These are phyloP conservation scores for Patagioenas fasciata DNA, from an alignment of 2,113 vertebrate genomes.

Conservation along the genomic window DNA sequence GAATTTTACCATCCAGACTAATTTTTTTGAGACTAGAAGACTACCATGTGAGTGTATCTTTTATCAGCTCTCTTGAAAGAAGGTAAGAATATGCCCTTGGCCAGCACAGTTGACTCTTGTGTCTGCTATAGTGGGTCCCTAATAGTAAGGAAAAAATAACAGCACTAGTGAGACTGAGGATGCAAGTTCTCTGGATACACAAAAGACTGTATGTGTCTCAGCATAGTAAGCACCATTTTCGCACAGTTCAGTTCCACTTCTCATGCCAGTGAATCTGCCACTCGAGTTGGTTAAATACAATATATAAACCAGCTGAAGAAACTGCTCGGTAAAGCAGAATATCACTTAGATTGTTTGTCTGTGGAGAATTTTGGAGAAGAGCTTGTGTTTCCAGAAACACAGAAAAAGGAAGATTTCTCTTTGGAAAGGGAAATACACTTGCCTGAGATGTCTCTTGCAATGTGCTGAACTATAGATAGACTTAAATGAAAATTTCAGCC, in stretches of 20 bases:
- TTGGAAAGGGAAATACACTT: background rate
- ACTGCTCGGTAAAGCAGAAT: background rate
- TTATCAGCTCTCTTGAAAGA: background rate
- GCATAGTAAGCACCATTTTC: background rate
- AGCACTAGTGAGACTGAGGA: background rate
- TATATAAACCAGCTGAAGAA: background rate
- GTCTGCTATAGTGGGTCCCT: background rate
- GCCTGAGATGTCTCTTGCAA: background rate
- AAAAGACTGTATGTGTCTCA: background rate
- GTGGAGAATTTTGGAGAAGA: background rate
- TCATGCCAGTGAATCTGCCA: background rate
- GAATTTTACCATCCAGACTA: background rate
- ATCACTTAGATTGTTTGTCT: accelerated
- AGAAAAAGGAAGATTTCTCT: background rate
- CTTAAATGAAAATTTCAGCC: background rate
- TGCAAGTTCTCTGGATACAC: background rate
- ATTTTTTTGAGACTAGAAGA: background rate
- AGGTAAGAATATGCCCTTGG: background rate
- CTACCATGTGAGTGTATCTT: background rate
- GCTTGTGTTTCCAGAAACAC: background rate
- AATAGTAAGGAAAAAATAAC: background rate
- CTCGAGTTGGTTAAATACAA: background rate
- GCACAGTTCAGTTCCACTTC: background rate
- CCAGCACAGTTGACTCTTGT: background rate
- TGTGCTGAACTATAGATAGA: background rate